These are phyloP conservation scores for Ochropleura leucogaster DNA, from an alignment of 2,888 invertebrate species.

Conservation along the genomic window DNA sequence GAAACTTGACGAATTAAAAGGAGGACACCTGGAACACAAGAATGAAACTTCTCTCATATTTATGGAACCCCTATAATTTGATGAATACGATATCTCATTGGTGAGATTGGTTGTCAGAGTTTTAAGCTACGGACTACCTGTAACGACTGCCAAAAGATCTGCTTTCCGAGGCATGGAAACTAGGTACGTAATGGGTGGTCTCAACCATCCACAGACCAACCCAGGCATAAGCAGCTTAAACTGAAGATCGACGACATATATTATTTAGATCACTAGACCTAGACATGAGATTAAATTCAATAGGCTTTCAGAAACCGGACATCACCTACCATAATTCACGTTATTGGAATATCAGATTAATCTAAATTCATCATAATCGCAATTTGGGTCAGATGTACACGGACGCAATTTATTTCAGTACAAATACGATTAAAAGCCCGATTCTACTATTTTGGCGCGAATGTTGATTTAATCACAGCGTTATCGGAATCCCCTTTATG, in stretches of 20 bases:
- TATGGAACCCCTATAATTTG: too few relatives aligned
- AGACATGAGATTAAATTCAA: neutral
- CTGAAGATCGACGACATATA: too few relatives aligned
- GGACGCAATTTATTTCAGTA: conserved; percentile 24
- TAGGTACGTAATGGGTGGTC: too few relatives aligned
- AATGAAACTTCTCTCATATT: too few relatives aligned
- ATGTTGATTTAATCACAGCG: conserved; percentile 6
- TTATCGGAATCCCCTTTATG: conserved; percentile 5
- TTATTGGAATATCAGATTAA: conserved; percentile 10
- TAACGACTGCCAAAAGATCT: too few relatives aligned
- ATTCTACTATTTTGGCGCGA: conserved; percentile 5
- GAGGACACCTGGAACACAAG: neutral
- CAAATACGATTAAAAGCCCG: conserved; percentile 19
- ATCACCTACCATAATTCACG: conserved; percentile 16
- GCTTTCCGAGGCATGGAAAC: too few relatives aligned
- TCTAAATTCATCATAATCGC: conserved; percentile 48
- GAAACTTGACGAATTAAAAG: too few relatives aligned
- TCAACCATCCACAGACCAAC: too few relatives aligned
- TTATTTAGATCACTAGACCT: neutral
- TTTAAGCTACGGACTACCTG: too few relatives aligned
- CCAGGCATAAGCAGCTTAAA: too few relatives aligned
- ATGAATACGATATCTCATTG: too few relatives aligned
- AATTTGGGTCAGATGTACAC: conserved; percentile 23
- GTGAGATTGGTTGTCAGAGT: too few relatives aligned
- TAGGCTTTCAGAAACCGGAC: neutral